A percentile compares a stretch with the other conserved stretches of the same genome.
phyloP scores from a whole-genome alignment of 2,113 vertebrate species.

The Dasyornis broadbenti region DNA sequence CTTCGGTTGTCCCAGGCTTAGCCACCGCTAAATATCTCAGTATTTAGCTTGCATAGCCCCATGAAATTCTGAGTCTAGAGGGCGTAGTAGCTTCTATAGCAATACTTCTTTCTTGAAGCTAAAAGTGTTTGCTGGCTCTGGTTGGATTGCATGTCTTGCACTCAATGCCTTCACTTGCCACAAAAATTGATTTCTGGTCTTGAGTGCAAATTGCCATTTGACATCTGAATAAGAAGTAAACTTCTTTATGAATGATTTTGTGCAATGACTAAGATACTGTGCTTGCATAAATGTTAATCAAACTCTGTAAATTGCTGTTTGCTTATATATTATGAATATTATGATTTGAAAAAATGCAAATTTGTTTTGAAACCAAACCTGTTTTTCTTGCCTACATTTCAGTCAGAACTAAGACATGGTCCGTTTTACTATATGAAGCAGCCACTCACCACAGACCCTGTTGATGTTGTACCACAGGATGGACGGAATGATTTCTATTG shows the following conservation, averaged over 20 bases:
- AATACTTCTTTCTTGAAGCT: neutral
- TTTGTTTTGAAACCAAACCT: constrained; percentile 96
- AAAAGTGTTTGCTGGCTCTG: neutral
- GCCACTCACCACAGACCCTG: constrained; percentile 99
- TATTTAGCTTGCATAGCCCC: neutral
- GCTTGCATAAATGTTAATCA: constrained; percentile 17
- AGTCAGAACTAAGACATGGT: constrained; percentile 99
- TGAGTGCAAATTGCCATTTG: neutral
- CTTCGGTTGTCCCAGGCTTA: neutral
- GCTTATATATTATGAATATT: constrained; percentile 59
- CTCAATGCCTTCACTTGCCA: neutral
- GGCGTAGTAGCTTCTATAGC: neutral
- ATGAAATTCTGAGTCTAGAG: neutral
- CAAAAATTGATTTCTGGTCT: neutral
- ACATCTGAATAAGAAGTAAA: neutral
- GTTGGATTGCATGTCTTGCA: constrained; percentile 4
- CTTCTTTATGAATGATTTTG: neutral
- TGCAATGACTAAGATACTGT: constrained; percentile 27
- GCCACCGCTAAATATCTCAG: neutral
- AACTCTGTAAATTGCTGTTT: constrained; percentile 48
- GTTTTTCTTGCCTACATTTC: constrained; percentile 99
- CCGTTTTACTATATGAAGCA: constrained; percentile 99
- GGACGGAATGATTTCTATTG: constrained; percentile 99
- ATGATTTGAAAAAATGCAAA: constrained; percentile 70
- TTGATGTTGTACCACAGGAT: constrained; percentile 99